Evolutionary conservation across 2,113 vertebrate genomes (phyloP).

Genomic region (Mustelus asterias): DNA sequence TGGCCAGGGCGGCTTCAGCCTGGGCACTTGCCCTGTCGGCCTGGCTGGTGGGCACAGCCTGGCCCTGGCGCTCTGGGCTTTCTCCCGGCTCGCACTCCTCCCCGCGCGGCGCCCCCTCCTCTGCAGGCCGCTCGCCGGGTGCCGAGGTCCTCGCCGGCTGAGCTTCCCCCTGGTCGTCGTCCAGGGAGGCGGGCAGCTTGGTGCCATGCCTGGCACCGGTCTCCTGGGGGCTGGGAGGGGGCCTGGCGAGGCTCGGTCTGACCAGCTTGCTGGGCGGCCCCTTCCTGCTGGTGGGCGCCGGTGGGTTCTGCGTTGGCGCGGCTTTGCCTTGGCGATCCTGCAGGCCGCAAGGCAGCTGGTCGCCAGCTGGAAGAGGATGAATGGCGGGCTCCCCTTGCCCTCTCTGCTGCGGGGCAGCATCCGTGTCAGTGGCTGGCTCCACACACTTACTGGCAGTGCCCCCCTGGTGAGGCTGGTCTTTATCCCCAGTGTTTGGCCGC

Average conservation of each 20-base stretch:
- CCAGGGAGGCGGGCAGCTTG: not conserved
- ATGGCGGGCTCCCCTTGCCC: not conserved
- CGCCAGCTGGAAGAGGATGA: too few relatives aligned
- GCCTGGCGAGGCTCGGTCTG: not conserved
- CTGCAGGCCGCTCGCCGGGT: not conserved
- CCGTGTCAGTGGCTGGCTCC: not conserved
- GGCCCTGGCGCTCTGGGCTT: too few relatives aligned
- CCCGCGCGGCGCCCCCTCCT: not conserved
- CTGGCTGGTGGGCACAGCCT: not conserved
- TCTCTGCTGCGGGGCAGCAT: not conserved
- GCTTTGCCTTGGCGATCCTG: not conserved
- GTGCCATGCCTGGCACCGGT: not conserved
- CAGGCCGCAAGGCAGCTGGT: not conserved
- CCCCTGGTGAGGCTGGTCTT: not conserved
- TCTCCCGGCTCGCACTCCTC: not conserved
- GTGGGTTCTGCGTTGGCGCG: accelerated
- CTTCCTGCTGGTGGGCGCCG: not conserved
- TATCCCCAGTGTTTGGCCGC: not conserved
- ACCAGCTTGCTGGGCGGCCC: not conserved
- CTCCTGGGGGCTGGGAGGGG: not conserved
- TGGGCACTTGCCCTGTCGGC: accelerated
- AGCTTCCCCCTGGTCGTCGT: not conserved
- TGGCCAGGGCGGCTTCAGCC: not conserved
- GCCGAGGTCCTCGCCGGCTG: not conserved
- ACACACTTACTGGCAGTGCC: not conserved